Evolutionary conservation across 2,888 invertebrate genomes (phyloP).

Genomic region (Eupithecia centaureata): DNA sequence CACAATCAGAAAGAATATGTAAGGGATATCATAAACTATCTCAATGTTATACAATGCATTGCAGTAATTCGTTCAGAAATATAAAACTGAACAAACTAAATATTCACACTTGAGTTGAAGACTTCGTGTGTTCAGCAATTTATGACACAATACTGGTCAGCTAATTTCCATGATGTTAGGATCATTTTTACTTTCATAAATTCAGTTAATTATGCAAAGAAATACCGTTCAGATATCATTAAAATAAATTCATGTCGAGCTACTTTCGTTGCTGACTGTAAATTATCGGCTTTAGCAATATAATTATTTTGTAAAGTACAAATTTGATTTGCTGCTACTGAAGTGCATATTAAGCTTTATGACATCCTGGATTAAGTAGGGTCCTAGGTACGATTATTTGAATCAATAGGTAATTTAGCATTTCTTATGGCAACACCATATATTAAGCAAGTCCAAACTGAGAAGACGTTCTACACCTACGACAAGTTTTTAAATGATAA

Average conservation of each 20-base stretch:
- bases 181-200: not conserved
- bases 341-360: not conserved
- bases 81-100: not conserved
- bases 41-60: not conserved
- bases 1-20: not conserved
- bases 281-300: not conserved
- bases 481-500: no score
- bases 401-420: not conserved
- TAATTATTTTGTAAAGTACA: not conserved
- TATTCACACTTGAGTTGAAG: not conserved
- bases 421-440: not conserved
- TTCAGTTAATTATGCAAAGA: not conserved
- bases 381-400: not conserved
- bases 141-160: not conserved
- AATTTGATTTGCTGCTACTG: not conserved
- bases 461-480: no score
- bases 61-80: not conserved
- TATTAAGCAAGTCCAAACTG: not conserved
- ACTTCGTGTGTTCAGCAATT: not conserved
- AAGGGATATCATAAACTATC: no score
- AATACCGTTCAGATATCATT: not conserved
- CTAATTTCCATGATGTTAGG: not conserved
- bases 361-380: not conserved
- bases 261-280: slow-evolving; percentile 3
- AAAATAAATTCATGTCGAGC: not conserved